phyloP scores from a whole-genome alignment of 2,888 invertebrate species.

The Melolontha melolontha region DNA sequence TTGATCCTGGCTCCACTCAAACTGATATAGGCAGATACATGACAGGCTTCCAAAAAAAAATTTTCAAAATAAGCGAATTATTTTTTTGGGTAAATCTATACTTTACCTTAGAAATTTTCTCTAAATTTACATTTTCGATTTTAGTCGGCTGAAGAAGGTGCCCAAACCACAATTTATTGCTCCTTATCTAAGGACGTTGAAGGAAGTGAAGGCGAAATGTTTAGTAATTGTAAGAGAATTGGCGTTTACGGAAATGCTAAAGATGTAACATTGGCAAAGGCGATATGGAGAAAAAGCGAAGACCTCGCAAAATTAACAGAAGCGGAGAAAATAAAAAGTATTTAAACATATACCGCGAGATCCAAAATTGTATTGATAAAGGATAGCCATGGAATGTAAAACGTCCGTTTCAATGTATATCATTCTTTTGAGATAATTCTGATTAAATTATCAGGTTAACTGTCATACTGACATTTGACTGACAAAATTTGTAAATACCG shows the following conservation, averaged over 20 bases:
- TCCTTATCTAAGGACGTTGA: constrained; percentile 80
- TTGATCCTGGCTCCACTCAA: constrained; percentile 56
- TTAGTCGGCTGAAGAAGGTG: constrained; percentile 83
- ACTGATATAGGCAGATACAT: constrained; percentile 10
- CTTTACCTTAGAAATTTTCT: too few relatives aligned
- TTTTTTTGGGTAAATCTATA: not conserved
- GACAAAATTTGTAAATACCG: too few relatives aligned
- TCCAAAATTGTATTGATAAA: too few relatives aligned
- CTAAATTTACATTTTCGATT: constrained; percentile 12
- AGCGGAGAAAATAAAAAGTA: constrained; percentile 22
- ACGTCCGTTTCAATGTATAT: too few relatives aligned
- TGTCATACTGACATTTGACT: too few relatives aligned
- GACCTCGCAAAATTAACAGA: constrained; percentile 63
- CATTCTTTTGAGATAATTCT: too few relatives aligned
- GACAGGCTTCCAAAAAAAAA: too few relatives aligned
- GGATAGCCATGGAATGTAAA: too few relatives aligned
- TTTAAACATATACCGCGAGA: too few relatives aligned
- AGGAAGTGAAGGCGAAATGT: constrained; percentile 81
- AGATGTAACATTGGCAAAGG: constrained; percentile 77
- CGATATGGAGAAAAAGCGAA: constrained; percentile 87
- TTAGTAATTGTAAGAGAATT: constrained; percentile 79
- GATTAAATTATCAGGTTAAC: too few relatives aligned
- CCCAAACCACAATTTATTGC: constrained; percentile 82
- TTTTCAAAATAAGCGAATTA: too few relatives aligned
- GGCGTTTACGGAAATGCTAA: constrained; percentile 70